phyloP scores from a whole-genome alignment of 1,140 invertebrate genomes.

The Chrysopa pallens region DNA sequence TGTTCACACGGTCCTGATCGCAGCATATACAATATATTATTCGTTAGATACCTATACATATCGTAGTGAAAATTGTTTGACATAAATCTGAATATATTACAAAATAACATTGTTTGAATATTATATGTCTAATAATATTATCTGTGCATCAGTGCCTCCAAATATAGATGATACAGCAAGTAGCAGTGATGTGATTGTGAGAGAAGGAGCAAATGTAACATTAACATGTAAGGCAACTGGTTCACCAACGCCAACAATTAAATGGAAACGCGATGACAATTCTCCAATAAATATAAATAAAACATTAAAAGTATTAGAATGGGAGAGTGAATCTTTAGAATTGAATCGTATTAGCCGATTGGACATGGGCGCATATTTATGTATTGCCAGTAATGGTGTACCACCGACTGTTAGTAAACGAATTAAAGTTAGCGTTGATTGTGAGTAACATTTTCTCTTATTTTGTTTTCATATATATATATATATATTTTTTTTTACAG shows the following conservation, averaged over 20 bases:
- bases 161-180: conserved; percentile 79
- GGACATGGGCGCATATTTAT: conserved; percentile 81
- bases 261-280: conserved; percentile 80
- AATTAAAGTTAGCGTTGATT: conserved; percentile 86
- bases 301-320: conserved; percentile 59
- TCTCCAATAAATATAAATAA: conserved; percentile 69
- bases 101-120: background rate
- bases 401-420: conserved; percentile 71
- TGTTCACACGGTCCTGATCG: too few species aligned
- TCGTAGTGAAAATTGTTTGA: too few species aligned
- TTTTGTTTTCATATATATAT: too few species aligned
- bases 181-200: conserved; percentile 77
- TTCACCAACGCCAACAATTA: conserved; percentile 70
- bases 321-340: conserved; percentile 68
- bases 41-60: too few species aligned
- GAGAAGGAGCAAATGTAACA: conserved; percentile 77
- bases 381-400: conserved; percentile 64
- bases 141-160: conserved; percentile 58
- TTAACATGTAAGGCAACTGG: conserved; percentile 76
- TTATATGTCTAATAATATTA: conserved; percentile 4
- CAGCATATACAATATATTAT: too few species aligned
- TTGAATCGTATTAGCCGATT: conserved; percentile 69
- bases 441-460: conserved; percentile 43
- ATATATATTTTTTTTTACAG: too few species aligned
- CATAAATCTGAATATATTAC: too few species aligned